These are phyloP conservation scores for Neosalanx taihuensis DNA, from an alignment of 2,797 vertebrate species.

Conservation along the genomic window DNA sequence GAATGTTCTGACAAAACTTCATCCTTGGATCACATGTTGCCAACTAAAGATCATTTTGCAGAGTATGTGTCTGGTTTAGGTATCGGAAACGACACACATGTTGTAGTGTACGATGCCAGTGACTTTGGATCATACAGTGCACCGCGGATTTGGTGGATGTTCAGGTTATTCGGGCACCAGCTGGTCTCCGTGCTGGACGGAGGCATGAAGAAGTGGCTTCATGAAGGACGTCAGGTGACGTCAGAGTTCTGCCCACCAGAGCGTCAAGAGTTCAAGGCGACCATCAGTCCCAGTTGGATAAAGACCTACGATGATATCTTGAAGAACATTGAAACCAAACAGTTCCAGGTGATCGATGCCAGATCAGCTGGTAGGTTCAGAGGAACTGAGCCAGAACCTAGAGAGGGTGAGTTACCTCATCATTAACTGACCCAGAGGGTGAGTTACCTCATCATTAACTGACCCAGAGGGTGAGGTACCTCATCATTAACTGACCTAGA, in stretches of 20 bases:
- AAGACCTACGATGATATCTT: conserved; percentile 87
- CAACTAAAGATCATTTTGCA: conserved; percentile 74
- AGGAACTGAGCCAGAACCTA: conserved; percentile 86
- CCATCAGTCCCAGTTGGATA: conserved; percentile 70
- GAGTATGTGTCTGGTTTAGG: conserved; percentile 82
- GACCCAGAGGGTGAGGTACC: too few species aligned
- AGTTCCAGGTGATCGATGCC: conserved; percentile 86
- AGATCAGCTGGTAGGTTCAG: conserved; percentile 80
- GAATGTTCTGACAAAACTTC: conserved; percentile 80
- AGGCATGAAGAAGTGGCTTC: conserved; percentile 85
- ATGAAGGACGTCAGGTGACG: conserved; percentile 75
- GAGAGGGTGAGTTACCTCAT: conserved; percentile 71
- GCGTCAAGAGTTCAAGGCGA: conserved; percentile 68
- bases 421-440: too few species aligned
- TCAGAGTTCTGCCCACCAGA: conserved; percentile 65
- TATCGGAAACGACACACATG: conserved; percentile 83
- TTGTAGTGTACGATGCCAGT: conserved; percentile 92
- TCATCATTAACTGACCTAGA: too few species aligned
- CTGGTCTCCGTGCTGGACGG: conserved; percentile 89
- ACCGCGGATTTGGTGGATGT: conserved; percentile 97
- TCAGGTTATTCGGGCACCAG: conserved; percentile 86
- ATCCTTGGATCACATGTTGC: conserved; percentile 84
- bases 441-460: too few species aligned
- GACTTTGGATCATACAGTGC: conserved; percentile 82
- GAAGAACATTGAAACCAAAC: conserved; percentile 75